A percentile compares a stretch with the other conserved stretches of the same genome.
Evolutionary conservation across 2,113 vertebrate species (phyloP).

Genomic region (Porphyrio hochstetteri): DNA sequence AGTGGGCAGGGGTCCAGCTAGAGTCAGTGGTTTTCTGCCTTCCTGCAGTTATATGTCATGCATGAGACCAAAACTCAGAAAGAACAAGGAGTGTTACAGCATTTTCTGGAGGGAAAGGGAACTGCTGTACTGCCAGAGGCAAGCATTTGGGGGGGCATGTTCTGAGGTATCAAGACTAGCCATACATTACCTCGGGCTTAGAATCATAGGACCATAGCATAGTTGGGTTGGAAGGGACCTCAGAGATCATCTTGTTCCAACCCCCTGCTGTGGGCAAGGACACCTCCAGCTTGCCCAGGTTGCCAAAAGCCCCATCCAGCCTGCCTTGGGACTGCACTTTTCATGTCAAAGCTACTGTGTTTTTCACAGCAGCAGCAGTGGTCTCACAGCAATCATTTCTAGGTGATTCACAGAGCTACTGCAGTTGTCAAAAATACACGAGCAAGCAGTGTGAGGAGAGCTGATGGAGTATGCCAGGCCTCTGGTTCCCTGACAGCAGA

Average conservation of each 20-base stretch:
- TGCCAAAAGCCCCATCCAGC: too few relatives aligned
- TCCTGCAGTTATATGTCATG: background rate
- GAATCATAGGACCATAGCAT: too few relatives aligned
- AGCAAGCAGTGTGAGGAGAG: background rate
- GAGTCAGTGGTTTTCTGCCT: background rate
- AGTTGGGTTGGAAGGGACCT: too few relatives aligned
- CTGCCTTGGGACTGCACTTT: background rate
- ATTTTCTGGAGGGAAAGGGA: background rate
- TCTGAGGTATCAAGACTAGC: background rate
- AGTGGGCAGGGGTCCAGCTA: background rate
- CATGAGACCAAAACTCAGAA: background rate
- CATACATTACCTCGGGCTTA: background rate
- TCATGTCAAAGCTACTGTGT: background rate
- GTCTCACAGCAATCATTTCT: background rate
- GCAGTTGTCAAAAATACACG: slow-evolving; percentile 22
- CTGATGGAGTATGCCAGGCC: background rate
- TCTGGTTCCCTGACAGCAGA: background rate
- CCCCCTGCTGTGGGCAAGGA: too few relatives aligned
- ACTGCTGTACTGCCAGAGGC: background rate
- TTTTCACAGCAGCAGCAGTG: background rate
- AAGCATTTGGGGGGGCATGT: background rate
- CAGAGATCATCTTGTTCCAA: too few relatives aligned
- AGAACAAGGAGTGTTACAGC: background rate
- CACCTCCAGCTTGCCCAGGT: too few relatives aligned
- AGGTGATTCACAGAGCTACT: slow-evolving; percentile 4